Evolutionary conservation across 2,113 vertebrate species (phyloP).

Genomic region (Porphyrio hochstetteri): DNA sequence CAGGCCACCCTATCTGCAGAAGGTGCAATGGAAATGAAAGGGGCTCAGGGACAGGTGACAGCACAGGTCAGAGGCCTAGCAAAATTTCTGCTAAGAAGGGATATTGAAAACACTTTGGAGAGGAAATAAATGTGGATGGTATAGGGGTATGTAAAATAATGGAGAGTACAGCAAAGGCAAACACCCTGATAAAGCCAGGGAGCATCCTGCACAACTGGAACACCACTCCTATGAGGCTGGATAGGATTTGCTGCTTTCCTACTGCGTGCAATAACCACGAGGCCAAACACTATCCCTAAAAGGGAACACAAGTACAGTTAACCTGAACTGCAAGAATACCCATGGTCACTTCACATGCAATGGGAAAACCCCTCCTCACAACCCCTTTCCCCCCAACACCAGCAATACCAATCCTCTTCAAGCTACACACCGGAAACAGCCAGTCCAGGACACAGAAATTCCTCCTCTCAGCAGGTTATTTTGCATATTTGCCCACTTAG

Average conservation of each 20-base stretch:
- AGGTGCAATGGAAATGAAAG: not conserved
- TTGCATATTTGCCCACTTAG: conserved; percentile 17
- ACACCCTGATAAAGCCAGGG: not conserved
- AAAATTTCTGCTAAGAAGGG: not conserved
- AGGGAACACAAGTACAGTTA: not conserved
- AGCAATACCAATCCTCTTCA: not conserved
- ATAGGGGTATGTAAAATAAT: not conserved
- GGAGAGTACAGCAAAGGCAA: not conserved
- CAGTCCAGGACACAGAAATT: not conserved
- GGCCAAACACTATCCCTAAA: accelerated
- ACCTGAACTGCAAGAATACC: not conserved
- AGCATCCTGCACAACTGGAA: not conserved
- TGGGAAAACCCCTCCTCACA: not conserved
- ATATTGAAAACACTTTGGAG: not conserved
- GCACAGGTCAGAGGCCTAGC: not conserved
- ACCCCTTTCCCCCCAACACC: not conserved
- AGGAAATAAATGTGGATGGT: not conserved
- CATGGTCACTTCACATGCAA: not conserved
- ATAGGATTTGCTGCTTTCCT: not conserved
- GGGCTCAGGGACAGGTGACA: not conserved
- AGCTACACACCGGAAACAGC: not conserved
- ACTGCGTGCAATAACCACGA: not conserved
- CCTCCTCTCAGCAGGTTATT: conserved; percentile 10
- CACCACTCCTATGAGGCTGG: not conserved
- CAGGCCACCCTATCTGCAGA: not conserved